phyloP scores from a whole-genome alignment of 2,888 invertebrate genomes.

The Drosophila nigricruria region DNA sequence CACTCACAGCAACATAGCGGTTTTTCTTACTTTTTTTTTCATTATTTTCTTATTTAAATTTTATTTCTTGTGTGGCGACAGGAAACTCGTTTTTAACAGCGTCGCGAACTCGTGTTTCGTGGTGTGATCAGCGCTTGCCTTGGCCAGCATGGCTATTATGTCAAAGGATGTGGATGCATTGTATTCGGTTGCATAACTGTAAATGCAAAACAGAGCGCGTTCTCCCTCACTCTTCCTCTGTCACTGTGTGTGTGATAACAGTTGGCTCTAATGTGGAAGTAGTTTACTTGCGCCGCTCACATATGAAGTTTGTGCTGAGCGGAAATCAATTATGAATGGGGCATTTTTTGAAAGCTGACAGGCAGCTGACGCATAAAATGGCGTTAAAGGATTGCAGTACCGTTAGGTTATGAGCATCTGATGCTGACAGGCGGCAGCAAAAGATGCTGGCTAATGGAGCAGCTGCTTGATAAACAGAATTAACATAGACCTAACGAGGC shows the following conservation, averaged over 20 bases:
- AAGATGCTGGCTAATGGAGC: conserved; percentile 12
- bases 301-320: conserved; percentile 32
- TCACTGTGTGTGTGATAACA: conserved; percentile 46
- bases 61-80: conserved; percentile 61
- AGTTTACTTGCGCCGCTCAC: conserved; percentile 21
- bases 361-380: conserved; percentile 60
- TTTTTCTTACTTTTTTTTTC: conserved; percentile 51
- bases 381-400: conserved; percentile 64
- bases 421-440: neutral
- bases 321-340: conserved; percentile 73
- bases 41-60: conserved; percentile 74
- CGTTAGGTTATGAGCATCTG: conserved; percentile 56
- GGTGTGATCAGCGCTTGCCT: conserved; percentile 38
- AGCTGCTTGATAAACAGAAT: conserved; percentile 36
- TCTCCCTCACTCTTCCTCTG: conserved; percentile 1
- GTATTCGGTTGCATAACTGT: conserved; percentile 75
- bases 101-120: conserved; percentile 17
- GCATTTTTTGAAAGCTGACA: conserved; percentile 22
- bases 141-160: conserved; percentile 53
- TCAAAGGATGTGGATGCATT: conserved; percentile 70
- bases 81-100: conserved; percentile 70
- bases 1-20: conserved; percentile 63
- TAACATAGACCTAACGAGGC: conserved; percentile 1
- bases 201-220: conserved; percentile 63
- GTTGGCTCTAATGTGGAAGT: conserved; percentile 58